Conservation (phyloP, 2,888 invertebrate species). For the Pseudanteris insignis region DNA sequence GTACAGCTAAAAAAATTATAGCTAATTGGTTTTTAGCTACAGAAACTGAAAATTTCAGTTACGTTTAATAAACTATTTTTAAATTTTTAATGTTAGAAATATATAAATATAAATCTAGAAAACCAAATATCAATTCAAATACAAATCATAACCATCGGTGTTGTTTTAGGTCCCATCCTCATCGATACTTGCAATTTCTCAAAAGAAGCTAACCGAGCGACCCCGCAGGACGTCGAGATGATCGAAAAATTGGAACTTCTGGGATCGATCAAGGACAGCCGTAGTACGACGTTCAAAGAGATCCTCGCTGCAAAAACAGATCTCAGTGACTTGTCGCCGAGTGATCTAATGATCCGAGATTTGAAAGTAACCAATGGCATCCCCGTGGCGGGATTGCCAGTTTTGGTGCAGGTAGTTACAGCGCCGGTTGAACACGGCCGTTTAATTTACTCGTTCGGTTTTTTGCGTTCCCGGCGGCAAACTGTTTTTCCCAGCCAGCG, state of each 20-base stretch:
- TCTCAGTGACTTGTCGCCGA: conserved; percentile 72
- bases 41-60: too few species aligned
- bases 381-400: conserved; percentile 72
- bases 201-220: conserved; percentile 74
- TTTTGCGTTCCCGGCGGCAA: conserved; percentile 17
- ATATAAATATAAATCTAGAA: too few species aligned
- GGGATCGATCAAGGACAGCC: conserved; percentile 63
- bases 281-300: conserved; percentile 64
- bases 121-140: background rate
- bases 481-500: conserved; percentile 29
- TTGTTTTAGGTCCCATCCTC: conserved; percentile 76
- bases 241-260: conserved; percentile 70
- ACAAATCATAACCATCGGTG: background rate
- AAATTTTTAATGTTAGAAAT: too few species aligned
- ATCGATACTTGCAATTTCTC: conserved; percentile 84
- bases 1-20: too few species aligned
- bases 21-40: too few species aligned
- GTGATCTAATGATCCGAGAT: conserved; percentile 80
- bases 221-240: conserved; percentile 73
- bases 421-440: too few species aligned
- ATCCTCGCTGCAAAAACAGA: conserved; percentile 75
- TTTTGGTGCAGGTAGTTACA: conserved; percentile 71
- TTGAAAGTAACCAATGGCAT: conserved; percentile 73
- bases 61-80: too few species aligned
- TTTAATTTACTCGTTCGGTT: too few species aligned